phyloP scores from a whole-genome alignment of 2,797 vertebrate genomes.

The Moxostoma hubbsi region DNA sequence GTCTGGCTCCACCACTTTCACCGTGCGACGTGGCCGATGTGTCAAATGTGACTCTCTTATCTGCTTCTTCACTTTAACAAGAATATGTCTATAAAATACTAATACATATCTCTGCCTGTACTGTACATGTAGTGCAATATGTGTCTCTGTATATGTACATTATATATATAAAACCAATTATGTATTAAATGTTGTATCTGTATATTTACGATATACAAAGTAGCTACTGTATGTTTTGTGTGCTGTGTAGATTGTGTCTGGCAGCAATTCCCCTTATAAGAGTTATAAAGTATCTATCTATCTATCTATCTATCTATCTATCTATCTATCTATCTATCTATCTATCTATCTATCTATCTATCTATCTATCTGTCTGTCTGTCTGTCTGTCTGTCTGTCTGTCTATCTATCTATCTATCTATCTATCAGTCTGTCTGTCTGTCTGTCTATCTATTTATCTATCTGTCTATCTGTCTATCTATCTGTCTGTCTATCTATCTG shows the following conservation, averaged over 20 bases:
- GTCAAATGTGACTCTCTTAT: background rate
- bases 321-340: background rate
- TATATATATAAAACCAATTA: too few relatives aligned
- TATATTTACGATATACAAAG: too few relatives aligned
- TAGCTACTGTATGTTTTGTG: too few relatives aligned
- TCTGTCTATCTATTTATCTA: background rate
- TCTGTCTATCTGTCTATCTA: background rate
- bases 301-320: constrained; percentile 3
- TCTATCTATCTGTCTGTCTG: background rate
- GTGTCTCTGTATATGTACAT: background rate
- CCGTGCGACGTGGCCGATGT: constrained; percentile 21
- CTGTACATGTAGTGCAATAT: background rate
- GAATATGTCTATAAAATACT: too few relatives aligned
- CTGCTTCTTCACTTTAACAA: background rate
- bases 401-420: too few relatives aligned
- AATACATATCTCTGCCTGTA: background rate
- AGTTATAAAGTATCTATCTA: background rate
- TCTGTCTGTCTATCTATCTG: background rate
- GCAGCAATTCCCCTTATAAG: too few relatives aligned
- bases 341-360: too few relatives aligned
- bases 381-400: background rate
- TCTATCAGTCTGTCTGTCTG: background rate
- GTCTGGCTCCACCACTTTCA: background rate
- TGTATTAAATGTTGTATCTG: too few relatives aligned
- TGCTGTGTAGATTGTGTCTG: too few relatives aligned